These are phyloP conservation scores for Melanchra persicariae DNA, from an alignment of 2,888 invertebrate genomes.

Conservation along the genomic window DNA sequence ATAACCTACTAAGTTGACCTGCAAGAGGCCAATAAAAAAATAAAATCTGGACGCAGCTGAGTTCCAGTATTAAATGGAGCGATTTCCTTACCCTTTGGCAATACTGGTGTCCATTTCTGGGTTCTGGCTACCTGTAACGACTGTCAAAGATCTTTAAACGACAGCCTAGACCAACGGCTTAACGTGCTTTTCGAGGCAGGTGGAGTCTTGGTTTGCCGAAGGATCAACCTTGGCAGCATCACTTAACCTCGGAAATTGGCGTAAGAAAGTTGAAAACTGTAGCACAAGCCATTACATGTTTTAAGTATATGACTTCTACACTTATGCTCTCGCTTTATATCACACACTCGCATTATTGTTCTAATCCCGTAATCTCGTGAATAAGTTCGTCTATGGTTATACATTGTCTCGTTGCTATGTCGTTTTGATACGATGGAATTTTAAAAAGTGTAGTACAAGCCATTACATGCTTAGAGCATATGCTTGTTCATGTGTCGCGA, in stretches of 20 bases:
- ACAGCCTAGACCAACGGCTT: too few relatives aligned
- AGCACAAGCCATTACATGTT: not conserved
- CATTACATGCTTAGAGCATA: not conserved
- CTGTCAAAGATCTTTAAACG: not conserved
- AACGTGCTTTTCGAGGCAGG: too few relatives aligned
- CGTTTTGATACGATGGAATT: slow-evolving; percentile 36
- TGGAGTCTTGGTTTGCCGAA: too few relatives aligned
- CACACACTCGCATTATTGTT: slow-evolving; percentile 51
- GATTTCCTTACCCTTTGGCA: not conserved
- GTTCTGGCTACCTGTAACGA: not conserved
- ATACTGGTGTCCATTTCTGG: not conserved
- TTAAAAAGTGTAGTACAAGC: not conserved
- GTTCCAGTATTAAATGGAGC: not conserved
- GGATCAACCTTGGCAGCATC: too few relatives aligned
- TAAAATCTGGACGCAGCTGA: too few relatives aligned
- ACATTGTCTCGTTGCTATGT: slow-evolving; percentile 40
- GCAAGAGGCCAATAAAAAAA: too few relatives aligned
- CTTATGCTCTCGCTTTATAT: not conserved
- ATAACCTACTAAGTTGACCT: too few relatives aligned
- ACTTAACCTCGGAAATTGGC: too few relatives aligned
- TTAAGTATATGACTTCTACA: slow-evolving; percentile 32
- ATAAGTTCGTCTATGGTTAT: slow-evolving; percentile 48
- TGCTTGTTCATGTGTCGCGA: not conserved
- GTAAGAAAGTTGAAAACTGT: not conserved
- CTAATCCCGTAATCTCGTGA: slow-evolving; percentile 58